phyloP scores from a whole-genome alignment of 2,113 vertebrate species.

The Nanorana parkeri region DNA sequence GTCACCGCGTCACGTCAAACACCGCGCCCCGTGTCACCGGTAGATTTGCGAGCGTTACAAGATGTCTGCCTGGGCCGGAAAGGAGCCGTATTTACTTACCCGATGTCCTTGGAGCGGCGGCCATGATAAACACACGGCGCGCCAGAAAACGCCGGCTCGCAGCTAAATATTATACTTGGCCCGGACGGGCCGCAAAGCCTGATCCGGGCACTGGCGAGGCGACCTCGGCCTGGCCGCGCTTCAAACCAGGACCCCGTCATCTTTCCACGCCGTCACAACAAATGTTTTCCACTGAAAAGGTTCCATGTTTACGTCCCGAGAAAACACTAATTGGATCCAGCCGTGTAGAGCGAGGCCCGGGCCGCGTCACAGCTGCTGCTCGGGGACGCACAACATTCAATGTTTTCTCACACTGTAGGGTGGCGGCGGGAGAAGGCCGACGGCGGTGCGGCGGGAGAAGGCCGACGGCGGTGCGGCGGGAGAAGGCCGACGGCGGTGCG shows the following conservation, averaged over 20 bases:
- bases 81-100: neutral
- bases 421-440: too few species aligned
- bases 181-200: constrained; percentile 69
- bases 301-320: constrained; percentile 80
- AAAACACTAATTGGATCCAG: constrained; percentile 82
- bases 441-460: too few species aligned
- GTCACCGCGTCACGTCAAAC: neutral
- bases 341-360: constrained; percentile 21
- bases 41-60: neutral
- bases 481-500: too few species aligned
- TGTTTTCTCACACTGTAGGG: too few species aligned
- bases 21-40: neutral
- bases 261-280: constrained; percentile 89
- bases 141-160: constrained; percentile 65
- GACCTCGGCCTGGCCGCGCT: constrained; percentile 81
- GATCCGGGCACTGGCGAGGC: constrained; percentile 76
- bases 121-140: neutral
- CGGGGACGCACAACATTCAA: neutral
- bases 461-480: too few species aligned
- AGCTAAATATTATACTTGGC: constrained; percentile 91
- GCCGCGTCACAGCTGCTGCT: neutral
- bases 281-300: constrained; percentile 79
- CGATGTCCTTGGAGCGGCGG: neutral
- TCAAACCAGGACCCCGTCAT: constrained; percentile 81
- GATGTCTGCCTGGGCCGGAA: neutral